Percentiles rank a stretch among this genome's conserved stretches.
Conservation (phyloP, 2,113 vertebrate species). For the Corapipo altera region DNA sequence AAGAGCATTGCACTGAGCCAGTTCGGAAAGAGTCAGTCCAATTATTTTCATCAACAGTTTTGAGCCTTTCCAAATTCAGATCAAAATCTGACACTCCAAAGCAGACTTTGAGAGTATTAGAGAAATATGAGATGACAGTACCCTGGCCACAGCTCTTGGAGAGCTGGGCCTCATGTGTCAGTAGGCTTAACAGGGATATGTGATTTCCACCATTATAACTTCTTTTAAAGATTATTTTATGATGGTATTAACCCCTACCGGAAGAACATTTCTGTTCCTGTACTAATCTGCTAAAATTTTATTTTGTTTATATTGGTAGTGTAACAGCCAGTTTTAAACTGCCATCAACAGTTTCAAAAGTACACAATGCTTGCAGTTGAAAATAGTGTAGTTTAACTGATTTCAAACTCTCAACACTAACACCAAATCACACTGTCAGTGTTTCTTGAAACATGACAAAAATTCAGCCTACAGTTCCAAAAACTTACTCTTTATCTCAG, state of each 20-base stretch:
- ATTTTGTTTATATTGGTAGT: neutral
- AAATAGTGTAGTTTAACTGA: neutral
- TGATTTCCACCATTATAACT: neutral
- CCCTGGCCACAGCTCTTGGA: neutral
- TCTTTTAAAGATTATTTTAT: neutral
- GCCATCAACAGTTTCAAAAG: neutral
- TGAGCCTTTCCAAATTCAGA: neutral
- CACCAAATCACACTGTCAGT: neutral
- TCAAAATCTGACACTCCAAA: neutral
- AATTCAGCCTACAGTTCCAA: neutral
- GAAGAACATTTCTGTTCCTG: neutral
- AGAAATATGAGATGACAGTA: neutral
- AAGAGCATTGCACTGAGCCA: neutral
- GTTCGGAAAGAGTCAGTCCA: neutral
- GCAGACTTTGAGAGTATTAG: neutral
- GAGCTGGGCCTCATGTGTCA: neutral
- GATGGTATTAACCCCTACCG: neutral
- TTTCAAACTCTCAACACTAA: neutral
- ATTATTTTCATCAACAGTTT: neutral
- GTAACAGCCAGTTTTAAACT: neutral
- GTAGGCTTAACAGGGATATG: neutral
- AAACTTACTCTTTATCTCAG: neutral
- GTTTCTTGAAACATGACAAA: neutral
- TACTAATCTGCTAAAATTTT: neutral
- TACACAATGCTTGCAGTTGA: neutral